Evolutionary conservation across 2,797 vertebrate species (phyloP), one percentile per base, ranked within the genome.

Genomic region (Octomys mimax): DNA sequence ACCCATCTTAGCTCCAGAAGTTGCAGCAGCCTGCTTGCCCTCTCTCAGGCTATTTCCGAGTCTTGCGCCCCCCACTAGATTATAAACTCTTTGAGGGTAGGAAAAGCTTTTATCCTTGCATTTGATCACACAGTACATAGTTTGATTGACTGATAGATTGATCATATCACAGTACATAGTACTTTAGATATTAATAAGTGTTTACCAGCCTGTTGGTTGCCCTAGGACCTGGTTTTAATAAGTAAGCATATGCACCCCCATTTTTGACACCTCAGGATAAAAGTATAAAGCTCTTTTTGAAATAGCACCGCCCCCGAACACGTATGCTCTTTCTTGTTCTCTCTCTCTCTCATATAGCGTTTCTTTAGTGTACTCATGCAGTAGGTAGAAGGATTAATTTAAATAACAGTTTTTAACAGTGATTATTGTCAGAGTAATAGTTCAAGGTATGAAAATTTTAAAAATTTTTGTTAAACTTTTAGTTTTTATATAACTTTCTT

Each of bases 401-500:
- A 81, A 91, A 46, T 91, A 82, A 0, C 82, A 49, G 28, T 85
- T 94, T 84, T 94, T 89, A 54, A 70, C 83, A 39, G 77, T 77
- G 31, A 42, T 73, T 79, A 83, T 90, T 96, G 18, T 39, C 75
- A 92, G 82, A 57, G 54, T 71, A 75, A 73, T 88, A 75, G 61
- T 62, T 90, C 49, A 77, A 66, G 28, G 42, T 91, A 70, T 18
- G 84, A 79, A 80, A 75, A 70, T 61, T 54, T 70, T 22, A 64
- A 62, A 66, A 66, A 59, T 42, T 92, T 85, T 33, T 26, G 42
- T 54, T 73, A 82, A 71, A 46, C 22, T 64, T 70, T 80, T 46
- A 26, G 19, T 82, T 96, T 92, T 94, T 61, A 33, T 89, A n/a
- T 91, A 49, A 36, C 62, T 87, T 49, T 1, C 14, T 91, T 89